Evolutionary conservation across 2,888 invertebrate species (phyloP), one percentile per base, ranked within the genome.

Genomic region (Halictus ligatus): DNA sequence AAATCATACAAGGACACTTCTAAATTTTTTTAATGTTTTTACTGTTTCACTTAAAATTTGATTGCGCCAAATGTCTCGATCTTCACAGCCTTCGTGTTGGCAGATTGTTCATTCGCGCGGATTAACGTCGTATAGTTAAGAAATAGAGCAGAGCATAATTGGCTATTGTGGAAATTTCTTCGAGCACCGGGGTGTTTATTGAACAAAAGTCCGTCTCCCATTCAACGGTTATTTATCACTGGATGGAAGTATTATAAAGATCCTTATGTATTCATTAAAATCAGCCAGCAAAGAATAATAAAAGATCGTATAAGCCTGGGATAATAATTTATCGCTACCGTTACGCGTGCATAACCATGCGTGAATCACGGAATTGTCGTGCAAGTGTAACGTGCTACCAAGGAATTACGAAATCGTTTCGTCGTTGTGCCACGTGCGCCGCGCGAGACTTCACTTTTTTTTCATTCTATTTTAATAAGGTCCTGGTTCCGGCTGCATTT

Each of bases 331-430:
- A 88, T 88, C 67, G 73, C 79, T 54, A 81, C 58, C 80, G 91
- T 91, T 91, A 85, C 86, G 85, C 86, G 83, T 89, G 85, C 90
- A 86, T 84, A 85, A 81, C 60, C 86, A 84, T 75, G 84, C 87
- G 86, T 91, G 91, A 90, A 91, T 90, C 90, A 90, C 83, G 81
- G 86, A 91, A 91, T 91, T 91, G 91, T 91, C 88, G 86, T 85
- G 83, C 84, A 84, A 86, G 78, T 86, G 84, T 83, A 83, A 81
- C 78, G 67, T 69, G 82, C 80, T 80, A 79, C 77, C 29, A 69
- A 84, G 86, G 72, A 85, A 79, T 91, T 87, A 89, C 89, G 90
- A 88, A 90, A 90, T 84, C 78, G 75, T 46, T 58, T 50, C 58
- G 64, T 48, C 29, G 80, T 40, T 76, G 80, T 75, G 86, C 83